Percentiles rank a stretch among this genome's conserved stretches.
These are phyloP conservation scores for Panulirus ornatus DNA, from an alignment of 1,140 invertebrate species.

Conservation along the genomic window DNA sequence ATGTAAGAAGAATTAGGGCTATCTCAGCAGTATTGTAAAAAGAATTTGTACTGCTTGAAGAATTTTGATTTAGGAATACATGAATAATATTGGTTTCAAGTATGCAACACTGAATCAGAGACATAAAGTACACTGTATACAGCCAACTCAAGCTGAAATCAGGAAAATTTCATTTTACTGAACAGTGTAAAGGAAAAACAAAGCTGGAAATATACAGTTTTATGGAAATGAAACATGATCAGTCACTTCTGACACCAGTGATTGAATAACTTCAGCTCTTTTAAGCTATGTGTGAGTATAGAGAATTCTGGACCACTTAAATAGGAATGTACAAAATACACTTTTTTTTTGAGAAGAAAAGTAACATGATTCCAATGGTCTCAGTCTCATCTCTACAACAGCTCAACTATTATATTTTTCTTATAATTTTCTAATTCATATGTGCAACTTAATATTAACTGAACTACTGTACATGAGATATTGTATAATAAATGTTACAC, in stretches of 20 bases:
- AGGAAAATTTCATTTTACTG: background rate
- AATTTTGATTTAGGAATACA: background rate
- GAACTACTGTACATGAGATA: background rate
- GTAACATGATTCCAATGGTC: too few species aligned
- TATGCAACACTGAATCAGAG: background rate
- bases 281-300: too few species aligned
- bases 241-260: background rate
- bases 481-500: background rate
- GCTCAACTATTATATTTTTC: too few species aligned
- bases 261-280: background rate
- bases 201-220: too few species aligned
- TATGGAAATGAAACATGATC: background rate
- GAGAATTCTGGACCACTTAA: too few species aligned
- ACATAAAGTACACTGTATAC: background rate
- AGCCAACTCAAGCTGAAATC: background rate
- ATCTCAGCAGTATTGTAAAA: too few species aligned
- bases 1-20: too few species aligned
- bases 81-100: background rate
- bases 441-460: background rate
- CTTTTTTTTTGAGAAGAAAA: too few species aligned
- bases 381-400: too few species aligned
- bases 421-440: background rate
- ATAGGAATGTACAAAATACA: too few species aligned
- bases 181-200: background rate
- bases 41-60: too few species aligned